phyloP scores from a whole-genome alignment of 2,113 vertebrate species.

The Mirounga angustirostris region DNA sequence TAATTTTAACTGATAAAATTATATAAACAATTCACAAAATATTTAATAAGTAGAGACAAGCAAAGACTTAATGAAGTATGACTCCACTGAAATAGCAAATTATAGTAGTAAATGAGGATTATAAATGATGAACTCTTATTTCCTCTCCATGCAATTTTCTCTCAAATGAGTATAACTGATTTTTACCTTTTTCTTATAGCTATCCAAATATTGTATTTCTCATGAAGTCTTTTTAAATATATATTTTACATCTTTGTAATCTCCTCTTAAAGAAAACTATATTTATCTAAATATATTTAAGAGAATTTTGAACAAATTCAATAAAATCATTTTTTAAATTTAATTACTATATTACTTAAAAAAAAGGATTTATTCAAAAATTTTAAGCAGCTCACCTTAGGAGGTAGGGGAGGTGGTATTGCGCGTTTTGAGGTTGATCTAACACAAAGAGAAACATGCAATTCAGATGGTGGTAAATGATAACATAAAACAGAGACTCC shows the following conservation, averaged over 20 bases:
- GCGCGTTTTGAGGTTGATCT: constrained; percentile 95
- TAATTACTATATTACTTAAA: constrained; percentile 55
- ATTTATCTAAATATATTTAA: constrained; percentile 50
- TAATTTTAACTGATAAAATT: constrained; percentile 13
- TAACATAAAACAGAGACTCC: neutral
- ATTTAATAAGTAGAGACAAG: constrained; percentile 56
- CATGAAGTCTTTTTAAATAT: constrained; percentile 41
- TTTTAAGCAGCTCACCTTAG: constrained; percentile 91
- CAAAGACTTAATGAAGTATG: constrained; percentile 39
- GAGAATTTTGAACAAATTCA: constrained; percentile 45
- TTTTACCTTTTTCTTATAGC: constrained; percentile 50
- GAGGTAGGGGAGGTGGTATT: constrained; percentile 95
- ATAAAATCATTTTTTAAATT: constrained; percentile 20
- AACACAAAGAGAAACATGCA: constrained; percentile 75
- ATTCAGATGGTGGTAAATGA: constrained; percentile 53
- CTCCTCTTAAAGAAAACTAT: neutral
- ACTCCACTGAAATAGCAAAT: neutral
- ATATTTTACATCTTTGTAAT: constrained; percentile 32
- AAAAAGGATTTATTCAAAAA: constrained; percentile 54
- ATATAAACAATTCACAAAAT: constrained; percentile 32
- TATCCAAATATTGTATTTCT: constrained; percentile 52
- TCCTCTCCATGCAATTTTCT: neutral
- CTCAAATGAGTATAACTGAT: constrained; percentile 9
- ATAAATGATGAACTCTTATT: neutral
- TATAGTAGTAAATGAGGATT: neutral